Evolutionary conservation across 2,888 invertebrate genomes (phyloP).

Genomic region (Neria commutata): DNA sequence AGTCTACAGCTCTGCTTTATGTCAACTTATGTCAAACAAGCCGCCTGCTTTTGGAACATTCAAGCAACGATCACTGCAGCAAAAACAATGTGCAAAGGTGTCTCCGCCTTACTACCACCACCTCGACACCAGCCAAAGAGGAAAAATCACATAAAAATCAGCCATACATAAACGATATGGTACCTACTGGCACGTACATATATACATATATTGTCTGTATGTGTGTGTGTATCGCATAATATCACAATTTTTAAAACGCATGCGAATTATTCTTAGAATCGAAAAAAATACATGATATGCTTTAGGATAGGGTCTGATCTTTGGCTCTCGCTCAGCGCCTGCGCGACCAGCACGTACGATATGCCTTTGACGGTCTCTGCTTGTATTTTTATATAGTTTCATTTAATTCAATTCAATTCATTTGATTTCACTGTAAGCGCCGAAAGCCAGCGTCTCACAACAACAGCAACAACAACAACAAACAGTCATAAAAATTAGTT

Average conservation of each 20-base stretch:
- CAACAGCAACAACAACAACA: too few species aligned
- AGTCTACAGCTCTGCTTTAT: too few species aligned
- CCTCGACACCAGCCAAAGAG: background rate
- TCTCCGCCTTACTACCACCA: background rate
- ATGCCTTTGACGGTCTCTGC: background rate
- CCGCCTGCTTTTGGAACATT: background rate
- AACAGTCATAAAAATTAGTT: slow-evolving; percentile 2
- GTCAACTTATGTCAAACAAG: background rate
- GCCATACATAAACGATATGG: background rate
- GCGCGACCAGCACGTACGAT: background rate
- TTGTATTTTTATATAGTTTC: slow-evolving; percentile 1
- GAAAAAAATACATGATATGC: background rate
- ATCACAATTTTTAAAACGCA: background rate
- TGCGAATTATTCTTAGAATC: slow-evolving; percentile 3
- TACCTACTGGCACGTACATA: background rate
- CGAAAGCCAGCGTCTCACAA: too few species aligned
- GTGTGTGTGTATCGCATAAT: too few species aligned
- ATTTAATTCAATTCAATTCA: background rate
- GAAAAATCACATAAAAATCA: slow-evolving; percentile 5
- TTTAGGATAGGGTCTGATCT: background rate
- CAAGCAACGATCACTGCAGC: background rate
- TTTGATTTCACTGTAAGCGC: background rate
- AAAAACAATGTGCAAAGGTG: background rate
- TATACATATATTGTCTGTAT: too few species aligned
- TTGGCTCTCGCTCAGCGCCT: background rate